These are phyloP conservation scores for Xanthostigma xanthostigma DNA, from an alignment of 2,888 invertebrate species.

Conservation along the genomic window DNA sequence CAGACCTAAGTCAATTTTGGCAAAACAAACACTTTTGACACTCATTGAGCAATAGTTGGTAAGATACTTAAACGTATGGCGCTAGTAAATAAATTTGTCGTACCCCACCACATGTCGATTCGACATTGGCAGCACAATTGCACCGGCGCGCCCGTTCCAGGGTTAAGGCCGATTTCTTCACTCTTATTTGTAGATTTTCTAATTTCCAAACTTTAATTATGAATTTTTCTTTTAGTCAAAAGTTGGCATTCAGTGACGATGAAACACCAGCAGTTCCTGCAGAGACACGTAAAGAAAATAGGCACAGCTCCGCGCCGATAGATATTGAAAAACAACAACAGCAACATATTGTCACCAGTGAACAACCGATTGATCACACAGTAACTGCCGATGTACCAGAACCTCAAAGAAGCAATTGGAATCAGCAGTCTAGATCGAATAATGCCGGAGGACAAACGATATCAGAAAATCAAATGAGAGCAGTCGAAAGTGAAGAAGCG, in stretches of 20 bases:
- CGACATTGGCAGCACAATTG: too few relatives aligned
- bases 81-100: too few relatives aligned
- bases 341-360: conserved; percentile 1
- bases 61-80: too few relatives aligned
- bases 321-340: conserved; percentile 4
- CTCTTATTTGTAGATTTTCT: too few relatives aligned
- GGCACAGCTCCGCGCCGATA: conserved; percentile 13
- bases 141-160: too few relatives aligned
- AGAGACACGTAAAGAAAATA: conserved; percentile 14
- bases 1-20: too few relatives aligned
- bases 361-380: conserved; percentile 12
- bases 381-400: too few relatives aligned
- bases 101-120: too few relatives aligned
- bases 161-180: too few relatives aligned
- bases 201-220: background rate
- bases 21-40: too few relatives aligned
- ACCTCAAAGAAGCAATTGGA: conserved; percentile 11
- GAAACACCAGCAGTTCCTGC: conserved; percentile 38
- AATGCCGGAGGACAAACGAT: conserved; percentile 9
- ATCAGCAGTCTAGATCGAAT: conserved; percentile 15
- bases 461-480: conserved; percentile 24
- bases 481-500: conserved; percentile 38
- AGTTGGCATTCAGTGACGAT: conserved; percentile 87
- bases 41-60: too few relatives aligned
- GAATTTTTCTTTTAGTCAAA: conserved; percentile 46